Percentiles rank a stretch among this genome's conserved stretches.
Conservation (phyloP, 2,113 vertebrate genomes). For the Malurus cyaneus region DNA sequence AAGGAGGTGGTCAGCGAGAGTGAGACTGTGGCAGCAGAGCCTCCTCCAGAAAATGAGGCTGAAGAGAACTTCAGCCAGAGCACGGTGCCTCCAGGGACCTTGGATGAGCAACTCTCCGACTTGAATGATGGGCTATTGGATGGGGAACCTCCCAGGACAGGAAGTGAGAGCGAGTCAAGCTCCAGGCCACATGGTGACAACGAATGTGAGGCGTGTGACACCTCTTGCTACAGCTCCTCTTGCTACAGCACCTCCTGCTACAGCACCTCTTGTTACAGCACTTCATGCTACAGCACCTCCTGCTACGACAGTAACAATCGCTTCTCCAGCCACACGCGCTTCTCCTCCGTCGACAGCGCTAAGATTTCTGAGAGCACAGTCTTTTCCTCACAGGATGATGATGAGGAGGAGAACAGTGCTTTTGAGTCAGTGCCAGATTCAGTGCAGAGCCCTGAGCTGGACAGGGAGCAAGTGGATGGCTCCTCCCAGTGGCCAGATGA, state of each 20-base stretch:
- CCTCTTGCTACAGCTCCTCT: constrained; percentile 79
- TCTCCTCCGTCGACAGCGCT: constrained; percentile 95
- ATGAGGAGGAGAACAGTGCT: constrained; percentile 92
- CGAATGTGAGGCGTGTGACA: constrained; percentile 90
- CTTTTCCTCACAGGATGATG: constrained; percentile 96
- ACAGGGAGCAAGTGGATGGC: constrained; percentile 72
- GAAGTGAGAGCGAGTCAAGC: constrained; percentile 80
- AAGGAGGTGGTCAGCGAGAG: constrained; percentile 73
- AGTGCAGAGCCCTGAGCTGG: constrained; percentile 81
- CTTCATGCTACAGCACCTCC: constrained; percentile 92
- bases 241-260: constrained; percentile 96
- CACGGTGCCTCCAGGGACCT: constrained; percentile 71
- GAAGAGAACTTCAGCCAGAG: constrained; percentile 70
- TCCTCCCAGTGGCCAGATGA: constrained; percentile 81
- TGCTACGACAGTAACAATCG: constrained; percentile 85
- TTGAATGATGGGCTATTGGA: constrained; percentile 79
- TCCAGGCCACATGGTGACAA: constrained; percentile 79
- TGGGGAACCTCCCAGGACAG: constrained; percentile 76
- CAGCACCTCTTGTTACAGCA: constrained; percentile 92
- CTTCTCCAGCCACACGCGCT: constrained; percentile 90
- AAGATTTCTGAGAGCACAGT: constrained; percentile 94
- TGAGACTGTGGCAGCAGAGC: constrained; percentile 69
- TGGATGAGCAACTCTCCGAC: constrained; percentile 79
- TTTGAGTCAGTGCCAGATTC: constrained; percentile 88
- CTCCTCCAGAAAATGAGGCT: constrained; percentile 22